Evolutionary conservation across 2,113 vertebrate species (phyloP), one percentile per base, ranked within the genome.

Genomic region (Verasper variegatus): DNA sequence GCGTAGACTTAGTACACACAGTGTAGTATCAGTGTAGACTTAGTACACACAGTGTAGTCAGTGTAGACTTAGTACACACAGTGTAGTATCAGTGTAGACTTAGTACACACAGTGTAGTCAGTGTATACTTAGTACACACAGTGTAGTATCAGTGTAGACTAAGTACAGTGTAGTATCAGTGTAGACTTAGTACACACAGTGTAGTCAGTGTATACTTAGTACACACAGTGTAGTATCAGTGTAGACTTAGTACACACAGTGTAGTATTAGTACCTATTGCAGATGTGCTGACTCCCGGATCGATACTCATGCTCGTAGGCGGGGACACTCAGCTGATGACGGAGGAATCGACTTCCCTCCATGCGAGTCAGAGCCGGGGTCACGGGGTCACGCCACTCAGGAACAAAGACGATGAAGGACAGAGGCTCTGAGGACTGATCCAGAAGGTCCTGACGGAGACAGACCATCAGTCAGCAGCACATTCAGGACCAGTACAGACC

Each of bases 231-330:
- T 27, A 0, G 27, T 27, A 27, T 27, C 13, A 5, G 9, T 58
- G 60, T 2, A 47, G 58, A n/a, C n/a, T 51, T 3, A 51, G 47
- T 51, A 18, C 47, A 18, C 47, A 51, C 7, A 7, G 7, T 55
- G 62, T 2, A 35, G 55, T 49, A 17, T 4, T 0, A 0, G 51
- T 80, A 92, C 89, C 85, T 92, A 71, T 93, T 93, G 82, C 92
- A 92, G 74, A 89, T 18, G 82, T 93, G 92, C 45, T 93, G 92
- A 8, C 86, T 86, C 0, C 92, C 92, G 0, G 92, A 92, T 1
- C 92, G 88, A 15, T 93, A 93, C 83, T 93, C 89, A 21, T 93
- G 92, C 18, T 93, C 89, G 15, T 86, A 92, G 20, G 92, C 85
- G 0, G 89, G n/a, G 24, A 92, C 18, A 45, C 24, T 91, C 64